These are phyloP conservation scores for Acanthosepion esculentum DNA, from an alignment of 2,888 invertebrate genomes.

Conservation along the genomic window DNA sequence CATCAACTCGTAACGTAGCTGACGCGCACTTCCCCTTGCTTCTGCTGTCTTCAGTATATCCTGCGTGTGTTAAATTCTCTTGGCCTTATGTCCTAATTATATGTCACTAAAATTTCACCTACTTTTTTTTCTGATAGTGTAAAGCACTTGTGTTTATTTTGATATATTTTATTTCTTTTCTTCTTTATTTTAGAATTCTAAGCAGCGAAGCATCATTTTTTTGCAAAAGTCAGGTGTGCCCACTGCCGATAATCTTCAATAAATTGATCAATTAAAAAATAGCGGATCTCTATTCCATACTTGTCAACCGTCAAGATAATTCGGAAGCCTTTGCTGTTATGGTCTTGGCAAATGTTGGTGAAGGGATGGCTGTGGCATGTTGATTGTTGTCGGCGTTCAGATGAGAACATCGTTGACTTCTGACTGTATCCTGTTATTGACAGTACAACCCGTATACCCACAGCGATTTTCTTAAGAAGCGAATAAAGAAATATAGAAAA, in stretches of 20 bases:
- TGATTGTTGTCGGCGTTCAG: no score
- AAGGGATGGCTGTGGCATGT: not conserved
- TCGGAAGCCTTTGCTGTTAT: not conserved
- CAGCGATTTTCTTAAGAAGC: not conserved
- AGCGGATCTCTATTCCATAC: not conserved
- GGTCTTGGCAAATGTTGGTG: not conserved
- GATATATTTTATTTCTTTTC: not conserved
- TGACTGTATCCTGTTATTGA: not conserved
- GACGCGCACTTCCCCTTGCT: no score
- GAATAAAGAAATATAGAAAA: not conserved
- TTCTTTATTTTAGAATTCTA: not conserved
- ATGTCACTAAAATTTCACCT: no score
- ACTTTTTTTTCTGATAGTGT: no score
- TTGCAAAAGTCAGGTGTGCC: not conserved
- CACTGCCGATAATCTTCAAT: not conserved
- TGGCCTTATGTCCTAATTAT: no score
- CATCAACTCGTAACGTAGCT: no score
- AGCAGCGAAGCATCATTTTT: not conserved
- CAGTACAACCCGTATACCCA: constrained; percentile 5
- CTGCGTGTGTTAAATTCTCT: no score
- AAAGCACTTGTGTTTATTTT: no score
- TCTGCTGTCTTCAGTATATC: no score
- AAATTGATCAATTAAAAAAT: not conserved
- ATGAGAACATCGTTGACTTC: not conserved
- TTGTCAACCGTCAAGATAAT: not conserved